Conservation (phyloP, 1,140 invertebrate species). For the Eumaeus atala region DNA sequence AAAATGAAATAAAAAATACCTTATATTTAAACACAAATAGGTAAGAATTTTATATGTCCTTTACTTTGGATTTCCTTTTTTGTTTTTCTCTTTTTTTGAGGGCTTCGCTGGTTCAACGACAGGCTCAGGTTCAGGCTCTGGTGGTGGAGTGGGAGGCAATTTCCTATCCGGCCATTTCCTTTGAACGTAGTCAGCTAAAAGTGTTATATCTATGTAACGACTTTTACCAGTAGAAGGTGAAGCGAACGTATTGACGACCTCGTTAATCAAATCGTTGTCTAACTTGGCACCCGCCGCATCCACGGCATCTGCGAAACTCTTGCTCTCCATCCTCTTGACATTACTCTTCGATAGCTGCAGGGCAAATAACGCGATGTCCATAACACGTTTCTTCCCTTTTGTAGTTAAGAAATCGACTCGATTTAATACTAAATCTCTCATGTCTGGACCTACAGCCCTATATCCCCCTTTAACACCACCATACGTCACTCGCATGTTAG, state of each 20-base stretch:
- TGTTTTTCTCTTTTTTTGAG: constrained; percentile 18
- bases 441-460: constrained; percentile 30
- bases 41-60: constrained; percentile 21
- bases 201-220: constrained; percentile 35
- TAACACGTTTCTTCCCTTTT: constrained; percentile 32
- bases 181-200: constrained; percentile 43
- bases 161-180: constrained; percentile 55
- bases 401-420: constrained; percentile 41
- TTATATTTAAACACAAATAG: too few species aligned
- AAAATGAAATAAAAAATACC: too few species aligned
- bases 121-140: constrained; percentile 34
- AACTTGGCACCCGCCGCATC: constrained; percentile 27
- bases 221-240: constrained; percentile 31
- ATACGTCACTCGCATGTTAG: constrained; percentile 38
- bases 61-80: constrained; percentile 29
- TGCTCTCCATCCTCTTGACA: constrained; percentile 30
- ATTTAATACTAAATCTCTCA: constrained; percentile 43
- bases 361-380: constrained; percentile 41
- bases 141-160: constrained; percentile 47
- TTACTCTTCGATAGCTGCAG: constrained; percentile 41
- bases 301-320: constrained; percentile 32
- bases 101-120: constrained; percentile 18
- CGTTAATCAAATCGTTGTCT: constrained; percentile 37
- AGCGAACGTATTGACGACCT: constrained; percentile 37
- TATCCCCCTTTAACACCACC: constrained; percentile 32